These are phyloP conservation scores for Arbacia lixula DNA, from an alignment of 53 echinoderm and acorn worm species.

Conservation along the genomic window DNA sequence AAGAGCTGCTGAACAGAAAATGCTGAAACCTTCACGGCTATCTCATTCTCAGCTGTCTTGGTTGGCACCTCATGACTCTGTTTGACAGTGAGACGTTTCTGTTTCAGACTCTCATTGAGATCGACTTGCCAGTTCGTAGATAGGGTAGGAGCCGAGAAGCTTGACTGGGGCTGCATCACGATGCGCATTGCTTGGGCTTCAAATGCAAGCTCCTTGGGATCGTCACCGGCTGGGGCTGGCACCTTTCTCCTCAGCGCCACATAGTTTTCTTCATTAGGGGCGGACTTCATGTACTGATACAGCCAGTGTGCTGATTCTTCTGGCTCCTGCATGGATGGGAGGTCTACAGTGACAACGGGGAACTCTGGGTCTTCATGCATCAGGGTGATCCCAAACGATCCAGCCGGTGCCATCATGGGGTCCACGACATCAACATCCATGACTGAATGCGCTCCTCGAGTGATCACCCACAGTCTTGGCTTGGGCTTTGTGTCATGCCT, in stretches of 20 bases:
- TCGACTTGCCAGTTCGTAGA: slow-evolving; percentile 91
- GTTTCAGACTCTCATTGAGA: slow-evolving; percentile 83
- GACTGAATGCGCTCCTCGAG: slow-evolving; percentile 87
- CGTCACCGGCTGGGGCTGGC: slow-evolving; percentile 80
- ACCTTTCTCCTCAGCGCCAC: slow-evolving; percentile 87
- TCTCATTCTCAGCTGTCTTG: slow-evolving; percentile 59
- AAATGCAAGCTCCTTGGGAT: slow-evolving; percentile 81
- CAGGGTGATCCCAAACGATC: slow-evolving; percentile 84
- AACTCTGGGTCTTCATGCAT: slow-evolving; percentile 99
- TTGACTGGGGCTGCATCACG: slow-evolving; percentile 93
- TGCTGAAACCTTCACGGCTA: slow-evolving; percentile 82
- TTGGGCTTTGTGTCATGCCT: slow-evolving; percentile 83
- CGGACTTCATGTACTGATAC: slow-evolving; percentile 94
- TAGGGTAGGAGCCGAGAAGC: slow-evolving; percentile 94
- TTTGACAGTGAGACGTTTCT: slow-evolving; percentile 84
- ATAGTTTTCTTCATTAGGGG: slow-evolving; percentile 89
- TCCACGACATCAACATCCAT: slow-evolving; percentile 89
- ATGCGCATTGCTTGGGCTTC: slow-evolving; percentile 80
- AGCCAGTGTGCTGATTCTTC: slow-evolving; percentile 96
- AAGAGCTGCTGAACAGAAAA: slow-evolving; percentile 88
- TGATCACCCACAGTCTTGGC: slow-evolving; percentile 88
- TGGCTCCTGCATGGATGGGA: slow-evolving; percentile 77
- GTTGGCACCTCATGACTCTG: slow-evolving; percentile 80
- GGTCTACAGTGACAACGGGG: slow-evolving; percentile 83
- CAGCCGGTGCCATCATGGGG: slow-evolving; percentile 89